phyloP scores from a whole-genome alignment of 2,797 vertebrate genomes.

The Cichlasoma orientale region DNA sequence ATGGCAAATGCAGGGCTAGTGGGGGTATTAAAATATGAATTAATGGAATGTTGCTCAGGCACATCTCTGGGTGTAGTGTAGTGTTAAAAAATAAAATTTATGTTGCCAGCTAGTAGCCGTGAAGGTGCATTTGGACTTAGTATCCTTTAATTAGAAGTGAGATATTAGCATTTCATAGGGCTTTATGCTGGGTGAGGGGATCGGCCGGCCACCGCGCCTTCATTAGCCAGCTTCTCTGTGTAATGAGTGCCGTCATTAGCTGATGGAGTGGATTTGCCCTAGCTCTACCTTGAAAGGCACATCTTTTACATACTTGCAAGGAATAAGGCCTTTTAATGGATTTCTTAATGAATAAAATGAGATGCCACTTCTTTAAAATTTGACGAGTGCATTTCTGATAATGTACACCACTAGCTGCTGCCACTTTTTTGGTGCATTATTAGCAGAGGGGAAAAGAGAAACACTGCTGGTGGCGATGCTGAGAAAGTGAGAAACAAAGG shows the following conservation, averaged over 20 bases:
- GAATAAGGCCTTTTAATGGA: conserved; percentile 94
- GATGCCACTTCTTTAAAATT: conserved; percentile 94
- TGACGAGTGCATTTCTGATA: conserved; percentile 88
- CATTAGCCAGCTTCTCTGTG: conserved; percentile 96
- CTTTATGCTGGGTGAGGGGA: conserved; percentile 94
- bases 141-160: conserved; percentile 99
- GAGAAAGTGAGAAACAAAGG: not conserved
- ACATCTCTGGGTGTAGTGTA: conserved; percentile 75
- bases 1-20: conserved; percentile 51
- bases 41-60: conserved; percentile 79
- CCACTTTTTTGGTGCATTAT: conserved; percentile 12
- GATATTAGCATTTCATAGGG: conserved; percentile 99
- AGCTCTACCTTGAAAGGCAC: conserved; percentile 98
- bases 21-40: conserved; percentile 81
- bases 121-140: conserved; percentile 93
- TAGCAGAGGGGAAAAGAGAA: not conserved
- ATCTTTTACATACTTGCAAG: conserved; percentile 96
- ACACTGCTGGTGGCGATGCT: not conserved
- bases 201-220: conserved; percentile 92
- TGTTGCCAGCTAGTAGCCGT: conserved; percentile 81
- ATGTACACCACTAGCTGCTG: conserved; percentile 70
- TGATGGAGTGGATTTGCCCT: conserved; percentile 98
- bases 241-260: conserved; percentile 99
- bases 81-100: conserved; percentile 82
- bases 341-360: conserved; percentile 98